Base-by-base conservation (phyloP, 2,888 invertebrate species). In the Acrobasis consociella region DNA sequence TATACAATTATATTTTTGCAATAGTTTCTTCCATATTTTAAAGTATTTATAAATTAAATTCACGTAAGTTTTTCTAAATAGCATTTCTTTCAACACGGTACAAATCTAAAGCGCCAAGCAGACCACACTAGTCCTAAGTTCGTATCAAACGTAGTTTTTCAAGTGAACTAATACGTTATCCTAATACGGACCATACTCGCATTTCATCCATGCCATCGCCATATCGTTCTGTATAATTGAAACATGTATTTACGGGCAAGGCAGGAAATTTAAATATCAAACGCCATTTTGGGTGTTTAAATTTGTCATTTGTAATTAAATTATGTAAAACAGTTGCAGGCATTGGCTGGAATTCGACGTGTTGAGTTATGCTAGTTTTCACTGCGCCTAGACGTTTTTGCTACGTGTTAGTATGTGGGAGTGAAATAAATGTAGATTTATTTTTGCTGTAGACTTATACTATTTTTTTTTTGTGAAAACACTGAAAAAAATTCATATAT, bases 201-300 rank as follows among this genome's bases (percentile, higher is more conserved):
- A 83, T 88, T 87, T 80, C 80, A 85, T 77, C 80, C 86, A 88
- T 86, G 81, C 81, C 77, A 71, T 73, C 72, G 64, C 86, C 86
- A 84, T 87, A 89, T 74, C 70, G 72, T 72, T 72, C 69, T 67
- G 72, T 72, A 80, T 84, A 83, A 89, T 89, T 87, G 84, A 89
- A 86, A 83, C 86, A 83, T 84, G 88, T 81, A 81, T 80, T 73
- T 60, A 66, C 68, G 49, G 53, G 46, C 60, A 50, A 69, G 74
- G 71, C 65, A 53, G 63, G 67, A 68, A 64, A 76, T 78, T 72
- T 75, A 73, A 76, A 80, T 78, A 75, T 50, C 52, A 42, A 16
- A 5, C 49, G 15, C 49, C 55, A 37, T 49, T 55, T 62, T 55
- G 16, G 53, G 15, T n/a, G 15, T 31, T 55, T 55, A 37, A 62